These are phyloP conservation scores for Pachycephala philippinensis DNA, from an alignment of 2,113 vertebrate genomes.

Conservation along the genomic window DNA sequence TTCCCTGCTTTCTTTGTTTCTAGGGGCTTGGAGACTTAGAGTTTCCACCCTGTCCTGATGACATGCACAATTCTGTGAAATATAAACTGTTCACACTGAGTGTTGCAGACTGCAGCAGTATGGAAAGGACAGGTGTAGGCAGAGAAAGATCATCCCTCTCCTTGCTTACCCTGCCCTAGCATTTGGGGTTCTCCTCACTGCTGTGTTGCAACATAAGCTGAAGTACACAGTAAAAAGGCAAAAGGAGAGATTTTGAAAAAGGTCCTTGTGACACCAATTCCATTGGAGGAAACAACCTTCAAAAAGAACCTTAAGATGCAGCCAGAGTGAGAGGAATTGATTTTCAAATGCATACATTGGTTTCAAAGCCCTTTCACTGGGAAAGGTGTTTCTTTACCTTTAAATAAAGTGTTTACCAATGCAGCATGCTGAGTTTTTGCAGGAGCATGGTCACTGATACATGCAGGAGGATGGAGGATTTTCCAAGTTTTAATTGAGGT, in stretches of 20 bases:
- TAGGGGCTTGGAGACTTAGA: not conserved
- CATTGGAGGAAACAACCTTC: not conserved
- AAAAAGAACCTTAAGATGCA: not conserved
- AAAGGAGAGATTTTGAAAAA: not conserved
- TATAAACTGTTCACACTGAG: not conserved
- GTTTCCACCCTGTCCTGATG: not conserved
- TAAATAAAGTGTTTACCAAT: not conserved
- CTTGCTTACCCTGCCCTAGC: not conserved
- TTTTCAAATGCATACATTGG: not conserved
- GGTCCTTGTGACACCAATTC: not conserved
- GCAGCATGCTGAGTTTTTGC: not conserved
- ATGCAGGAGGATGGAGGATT: not conserved
- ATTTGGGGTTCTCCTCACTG: not conserved
- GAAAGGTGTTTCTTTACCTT: not conserved
- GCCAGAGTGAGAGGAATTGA: not conserved
- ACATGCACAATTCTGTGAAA: accelerated
- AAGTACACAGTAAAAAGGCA: not conserved
- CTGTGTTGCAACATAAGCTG: not conserved
- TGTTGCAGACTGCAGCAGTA: not conserved
- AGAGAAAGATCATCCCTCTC: not conserved
- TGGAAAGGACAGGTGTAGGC: not conserved
- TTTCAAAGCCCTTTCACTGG: not conserved
- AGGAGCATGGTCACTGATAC: not conserved
- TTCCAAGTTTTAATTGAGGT: not conserved
- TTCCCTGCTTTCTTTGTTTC: not conserved